These are phyloP conservation scores for Corythornis cristatus DNA, from an alignment of 2,113 vertebrate genomes.

Conservation along the genomic window DNA sequence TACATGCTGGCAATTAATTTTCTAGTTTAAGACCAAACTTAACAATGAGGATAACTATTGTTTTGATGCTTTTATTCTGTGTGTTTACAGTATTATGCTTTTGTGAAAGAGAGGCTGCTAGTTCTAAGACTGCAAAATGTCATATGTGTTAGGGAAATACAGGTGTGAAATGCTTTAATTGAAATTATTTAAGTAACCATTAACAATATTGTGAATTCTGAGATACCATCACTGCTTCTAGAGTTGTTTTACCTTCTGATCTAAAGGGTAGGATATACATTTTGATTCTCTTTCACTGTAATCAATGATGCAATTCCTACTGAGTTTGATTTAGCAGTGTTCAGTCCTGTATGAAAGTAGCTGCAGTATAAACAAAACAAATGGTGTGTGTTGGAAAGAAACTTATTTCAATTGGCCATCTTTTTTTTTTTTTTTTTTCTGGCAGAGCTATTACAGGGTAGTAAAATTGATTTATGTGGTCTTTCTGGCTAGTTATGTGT, in stretches of 20 bases:
- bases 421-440: constrained; percentile 32
- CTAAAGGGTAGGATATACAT: neutral
- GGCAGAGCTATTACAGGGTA: neutral
- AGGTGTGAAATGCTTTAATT: neutral
- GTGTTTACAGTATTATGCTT: neutral
- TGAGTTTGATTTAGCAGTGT: neutral
- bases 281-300: neutral
- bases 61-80: neutral
- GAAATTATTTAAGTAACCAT: neutral
- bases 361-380: neutral
- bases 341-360: neutral
- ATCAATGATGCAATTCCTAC: neutral
- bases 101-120: neutral
- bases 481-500: neutral
- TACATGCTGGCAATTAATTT: neutral
- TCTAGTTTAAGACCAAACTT: neutral
- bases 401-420: neutral
- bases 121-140: neutral
- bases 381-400: neutral
- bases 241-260: neutral
- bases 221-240: neutral
- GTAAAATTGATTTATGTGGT: neutral
- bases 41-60: neutral
- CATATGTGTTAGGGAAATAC: neutral
- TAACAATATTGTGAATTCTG: neutral